Percentiles rank a stretch among this genome's conserved stretches.
Conservation (phyloP, 2,888 invertebrate genomes). For the Microchrysa polita region DNA sequence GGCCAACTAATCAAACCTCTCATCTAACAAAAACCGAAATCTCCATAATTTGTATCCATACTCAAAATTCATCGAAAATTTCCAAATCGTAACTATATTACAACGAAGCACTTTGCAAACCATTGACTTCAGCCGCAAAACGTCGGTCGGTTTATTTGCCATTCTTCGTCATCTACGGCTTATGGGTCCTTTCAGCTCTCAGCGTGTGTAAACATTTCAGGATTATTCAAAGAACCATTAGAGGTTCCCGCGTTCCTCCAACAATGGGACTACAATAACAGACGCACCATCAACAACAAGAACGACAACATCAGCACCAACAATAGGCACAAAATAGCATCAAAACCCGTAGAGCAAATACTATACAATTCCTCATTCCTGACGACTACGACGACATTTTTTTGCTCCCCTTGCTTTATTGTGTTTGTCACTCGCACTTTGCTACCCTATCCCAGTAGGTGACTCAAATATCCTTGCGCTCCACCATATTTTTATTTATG, state of each 20-base stretch:
- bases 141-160: background rate
- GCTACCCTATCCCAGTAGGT: background rate
- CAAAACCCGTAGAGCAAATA: constrained; percentile 25
- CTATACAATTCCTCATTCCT: constrained; percentile 23
- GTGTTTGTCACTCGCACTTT: constrained; percentile 10
- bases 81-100: background rate
- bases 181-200: background rate
- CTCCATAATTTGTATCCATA: background rate
- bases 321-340: constrained; percentile 3
- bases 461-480: background rate
- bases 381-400: too few relatives aligned
- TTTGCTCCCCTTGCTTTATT: constrained; percentile 25
- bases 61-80: background rate
- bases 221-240: constrained; percentile 27
- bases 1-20: too few relatives aligned
- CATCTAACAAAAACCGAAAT: too few relatives aligned
- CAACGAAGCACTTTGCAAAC: background rate
- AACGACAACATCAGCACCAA: background rate
- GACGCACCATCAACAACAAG: constrained; percentile 3
- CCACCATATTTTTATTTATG: too few relatives aligned
- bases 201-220: constrained; percentile 28
- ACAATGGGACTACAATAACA: background rate
- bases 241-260: too few relatives aligned
- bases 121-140: background rate
- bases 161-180: background rate